A percentile compares a stretch with the other conserved stretches of the same genome.
Evolutionary conservation across 2,113 vertebrate genomes (phyloP).

Genomic region (Tetrao urogallus): DNA sequence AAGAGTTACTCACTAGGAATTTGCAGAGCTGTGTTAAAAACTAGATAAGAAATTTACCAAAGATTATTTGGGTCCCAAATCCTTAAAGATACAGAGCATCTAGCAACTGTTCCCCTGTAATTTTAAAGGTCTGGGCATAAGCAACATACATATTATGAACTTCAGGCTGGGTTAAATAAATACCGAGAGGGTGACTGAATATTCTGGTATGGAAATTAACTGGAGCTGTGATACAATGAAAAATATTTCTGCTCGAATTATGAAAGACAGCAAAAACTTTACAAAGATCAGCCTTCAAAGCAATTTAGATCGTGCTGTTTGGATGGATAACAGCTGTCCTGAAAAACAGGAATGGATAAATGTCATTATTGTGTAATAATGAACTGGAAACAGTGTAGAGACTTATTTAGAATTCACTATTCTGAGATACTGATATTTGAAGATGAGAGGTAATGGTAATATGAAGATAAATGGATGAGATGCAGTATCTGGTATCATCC

Average conservation of each 20-base stretch:
- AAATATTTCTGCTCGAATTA: neutral
- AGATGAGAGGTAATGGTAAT: conserved; percentile 52
- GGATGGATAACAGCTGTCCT: neutral
- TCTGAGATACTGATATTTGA: conserved; percentile 39
- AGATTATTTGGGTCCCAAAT: too few species aligned
- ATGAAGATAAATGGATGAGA: conserved; percentile 55
- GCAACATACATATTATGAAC: too few species aligned
- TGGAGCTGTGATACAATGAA: neutral
- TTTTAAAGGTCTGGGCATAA: too few species aligned
- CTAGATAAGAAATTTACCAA: too few species aligned
- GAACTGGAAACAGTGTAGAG: conserved; percentile 65
- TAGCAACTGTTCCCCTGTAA: too few species aligned
- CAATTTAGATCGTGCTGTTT: neutral
- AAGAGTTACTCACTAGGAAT: too few species aligned
- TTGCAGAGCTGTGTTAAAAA: too few species aligned
- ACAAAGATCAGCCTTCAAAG: neutral
- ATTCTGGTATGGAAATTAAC: neutral
- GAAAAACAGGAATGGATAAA: neutral
- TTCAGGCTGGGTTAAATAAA: neutral
- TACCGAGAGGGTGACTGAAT: neutral
- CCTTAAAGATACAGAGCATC: too few species aligned
- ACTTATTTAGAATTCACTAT: conserved; percentile 57
- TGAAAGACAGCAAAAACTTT: neutral
- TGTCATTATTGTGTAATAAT: neutral
- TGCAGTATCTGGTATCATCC: neutral